Evolutionary conservation across 2,797 vertebrate genomes (phyloP).

Genomic region (Enteromius anoplus): DNA sequence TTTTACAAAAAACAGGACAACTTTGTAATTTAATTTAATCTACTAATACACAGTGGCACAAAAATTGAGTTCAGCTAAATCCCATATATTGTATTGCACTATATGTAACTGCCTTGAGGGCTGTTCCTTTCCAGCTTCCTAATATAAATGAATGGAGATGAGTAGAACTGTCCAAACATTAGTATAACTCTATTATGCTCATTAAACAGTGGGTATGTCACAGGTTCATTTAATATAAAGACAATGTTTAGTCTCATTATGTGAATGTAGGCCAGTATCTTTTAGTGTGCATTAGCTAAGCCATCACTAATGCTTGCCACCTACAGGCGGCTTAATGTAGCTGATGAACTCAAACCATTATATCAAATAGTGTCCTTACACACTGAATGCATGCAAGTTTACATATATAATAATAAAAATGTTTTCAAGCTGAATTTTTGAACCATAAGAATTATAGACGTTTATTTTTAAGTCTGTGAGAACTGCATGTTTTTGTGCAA

Average conservation of each 20-base stretch:
- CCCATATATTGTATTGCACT: background rate
- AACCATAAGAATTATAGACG: background rate
- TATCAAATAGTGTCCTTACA: background rate
- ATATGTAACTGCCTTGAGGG: background rate
- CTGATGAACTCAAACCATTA: constrained; percentile 61
- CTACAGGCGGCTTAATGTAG: constrained; percentile 62
- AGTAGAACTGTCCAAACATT: constrained; percentile 10
- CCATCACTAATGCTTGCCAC: constrained; percentile 63
- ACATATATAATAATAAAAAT: background rate
- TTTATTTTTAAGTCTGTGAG: background rate
- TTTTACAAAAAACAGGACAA: background rate
- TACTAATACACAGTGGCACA: background rate
- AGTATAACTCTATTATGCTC: constrained; percentile 8
- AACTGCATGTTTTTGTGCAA: background rate
- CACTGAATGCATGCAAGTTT: background rate
- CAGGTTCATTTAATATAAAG: constrained; percentile 4
- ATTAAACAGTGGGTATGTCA: constrained; percentile 39
- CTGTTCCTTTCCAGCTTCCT: constrained; percentile 4
- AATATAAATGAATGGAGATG: background rate
- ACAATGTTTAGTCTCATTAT: constrained; percentile 67
- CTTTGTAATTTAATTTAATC: background rate
- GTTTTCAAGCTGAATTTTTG: too few species aligned
- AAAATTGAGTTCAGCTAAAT: background rate
- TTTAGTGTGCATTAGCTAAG: constrained; percentile 63
- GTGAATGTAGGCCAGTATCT: constrained; percentile 64